Evolutionary conservation across 2,113 vertebrate genomes (phyloP).

Genomic region (Scomber scombrus): DNA sequence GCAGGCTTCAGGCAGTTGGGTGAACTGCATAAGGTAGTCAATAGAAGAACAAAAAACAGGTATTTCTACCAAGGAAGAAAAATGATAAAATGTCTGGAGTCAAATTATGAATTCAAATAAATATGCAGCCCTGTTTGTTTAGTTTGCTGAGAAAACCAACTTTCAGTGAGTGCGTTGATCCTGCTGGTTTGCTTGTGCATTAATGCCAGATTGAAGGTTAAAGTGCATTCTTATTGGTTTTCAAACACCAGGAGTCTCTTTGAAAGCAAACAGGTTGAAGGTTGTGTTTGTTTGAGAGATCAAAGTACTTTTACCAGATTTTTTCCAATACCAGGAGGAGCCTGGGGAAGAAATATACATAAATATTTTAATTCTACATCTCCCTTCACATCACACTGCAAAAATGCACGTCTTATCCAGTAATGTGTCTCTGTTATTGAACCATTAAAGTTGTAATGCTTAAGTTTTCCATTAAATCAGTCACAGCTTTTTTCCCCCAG

Average conservation of each 20-base stretch:
- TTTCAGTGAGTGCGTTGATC: neutral
- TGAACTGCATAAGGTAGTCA: slow-evolving; percentile 13
- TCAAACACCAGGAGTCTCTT: slow-evolving; percentile 14
- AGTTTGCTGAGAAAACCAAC: neutral
- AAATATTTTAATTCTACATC: neutral
- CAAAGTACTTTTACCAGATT: slow-evolving; percentile 21
- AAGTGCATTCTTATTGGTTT: slow-evolving; percentile 20
- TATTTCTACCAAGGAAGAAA: neutral
- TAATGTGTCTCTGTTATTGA: neutral
- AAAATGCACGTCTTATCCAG: neutral
- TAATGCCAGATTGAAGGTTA: slow-evolving; percentile 24
- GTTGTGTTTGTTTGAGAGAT: slow-evolving; percentile 51
- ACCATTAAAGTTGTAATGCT: too few relatives aligned
- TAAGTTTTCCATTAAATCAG: too few relatives aligned
- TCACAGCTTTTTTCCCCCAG: too few relatives aligned
- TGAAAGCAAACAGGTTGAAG: slow-evolving; percentile 43
- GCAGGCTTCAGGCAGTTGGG: neutral
- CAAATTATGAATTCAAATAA: neutral
- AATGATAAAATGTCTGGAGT: neutral
- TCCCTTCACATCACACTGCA: neutral
- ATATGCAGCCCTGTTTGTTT: neutral
- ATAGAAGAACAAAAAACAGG: neutral
- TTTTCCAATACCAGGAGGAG: neutral
- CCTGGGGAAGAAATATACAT: neutral
- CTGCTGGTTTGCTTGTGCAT: slow-evolving; percentile 5